A percentile compares a stretch with the other conserved stretches of the same genome.
Evolutionary conservation across 1,140 invertebrate genomes (phyloP).

Genomic region (Rhynchophorus ferrugineus): DNA sequence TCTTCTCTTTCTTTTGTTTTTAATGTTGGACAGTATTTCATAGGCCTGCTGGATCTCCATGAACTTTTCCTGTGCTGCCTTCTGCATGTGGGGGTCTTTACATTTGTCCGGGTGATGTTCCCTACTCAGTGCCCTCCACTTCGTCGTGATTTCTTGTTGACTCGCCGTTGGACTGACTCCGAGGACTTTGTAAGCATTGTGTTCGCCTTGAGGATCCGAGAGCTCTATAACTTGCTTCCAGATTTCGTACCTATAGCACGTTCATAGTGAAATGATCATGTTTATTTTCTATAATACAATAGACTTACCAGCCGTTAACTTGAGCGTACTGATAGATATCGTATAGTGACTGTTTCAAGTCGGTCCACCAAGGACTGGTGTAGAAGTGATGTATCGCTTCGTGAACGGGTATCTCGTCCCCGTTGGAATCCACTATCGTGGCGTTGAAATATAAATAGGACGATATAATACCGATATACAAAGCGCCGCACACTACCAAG

Average conservation of each 20-base stretch:
- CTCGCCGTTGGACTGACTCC: constrained; percentile 65
- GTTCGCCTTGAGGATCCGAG: constrained; percentile 81
- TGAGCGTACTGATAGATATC: constrained; percentile 47
- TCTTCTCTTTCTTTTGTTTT: constrained; percentile 59
- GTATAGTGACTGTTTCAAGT: constrained; percentile 65
- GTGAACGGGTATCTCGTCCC: constrained; percentile 77
- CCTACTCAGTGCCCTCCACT: constrained; percentile 74
- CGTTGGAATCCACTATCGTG: constrained; percentile 74
- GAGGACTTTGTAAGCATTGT: constrained; percentile 80
- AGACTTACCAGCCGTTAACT: constrained; percentile 44
- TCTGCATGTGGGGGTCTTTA: constrained; percentile 57
- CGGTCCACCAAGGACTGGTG: constrained; percentile 73
- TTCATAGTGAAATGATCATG: not conserved
- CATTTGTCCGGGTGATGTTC: constrained; percentile 90
- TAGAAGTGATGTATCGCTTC: constrained; percentile 87
- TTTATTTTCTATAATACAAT: not conserved
- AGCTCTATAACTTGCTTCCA: constrained; percentile 82
- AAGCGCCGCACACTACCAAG: constrained; percentile 50
- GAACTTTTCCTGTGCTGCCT: constrained; percentile 74
- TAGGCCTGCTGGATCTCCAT: constrained; percentile 92
- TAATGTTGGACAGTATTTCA: constrained; percentile 78
- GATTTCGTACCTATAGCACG: constrained; percentile 49
- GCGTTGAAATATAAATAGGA: constrained; percentile 87
- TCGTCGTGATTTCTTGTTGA: constrained; percentile 76
- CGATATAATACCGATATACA: constrained; percentile 68